These are phyloP conservation scores for Chiloscyllium plagiosum DNA, from an alignment of 2,113 vertebrate species.

Conservation along the genomic window DNA sequence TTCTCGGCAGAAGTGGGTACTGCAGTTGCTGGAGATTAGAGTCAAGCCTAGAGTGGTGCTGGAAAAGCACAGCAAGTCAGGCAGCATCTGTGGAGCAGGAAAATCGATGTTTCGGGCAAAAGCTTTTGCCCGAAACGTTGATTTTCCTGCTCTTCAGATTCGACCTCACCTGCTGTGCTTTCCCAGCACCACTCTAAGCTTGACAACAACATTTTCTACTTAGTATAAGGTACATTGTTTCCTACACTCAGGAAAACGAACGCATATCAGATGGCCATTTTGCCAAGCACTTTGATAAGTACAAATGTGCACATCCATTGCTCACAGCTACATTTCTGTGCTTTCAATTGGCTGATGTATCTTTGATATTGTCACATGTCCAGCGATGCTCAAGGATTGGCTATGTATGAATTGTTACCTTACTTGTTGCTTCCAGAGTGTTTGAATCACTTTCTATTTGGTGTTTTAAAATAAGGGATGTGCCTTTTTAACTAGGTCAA, in stretches of 20 bases:
- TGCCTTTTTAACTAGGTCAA: not conserved
- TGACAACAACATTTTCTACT: not conserved
- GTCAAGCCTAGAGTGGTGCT: no score
- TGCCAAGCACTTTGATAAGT: not conserved
- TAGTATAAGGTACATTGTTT: not conserved
- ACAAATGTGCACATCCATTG: not conserved
- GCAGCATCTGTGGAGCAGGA: no score
- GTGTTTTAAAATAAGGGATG: not conserved
- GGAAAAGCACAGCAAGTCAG: no score
- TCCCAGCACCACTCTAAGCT: no score
- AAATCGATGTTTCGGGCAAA: no score
- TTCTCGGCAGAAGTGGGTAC: no score
- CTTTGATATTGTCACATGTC: not conserved
- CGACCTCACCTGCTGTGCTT: not conserved
- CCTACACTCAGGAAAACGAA: not conserved
- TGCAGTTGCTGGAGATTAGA: no score
- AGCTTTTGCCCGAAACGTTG: no score
- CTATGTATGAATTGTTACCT: not conserved
- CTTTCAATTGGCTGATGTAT: not conserved
- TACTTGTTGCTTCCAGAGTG: not conserved
- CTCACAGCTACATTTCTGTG: not conserved
- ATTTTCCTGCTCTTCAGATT: no score
- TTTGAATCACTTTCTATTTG: not conserved
- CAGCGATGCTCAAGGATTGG: not conserved
- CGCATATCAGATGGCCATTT: not conserved